These are phyloP conservation scores for Epizoanthus fatuus DNA, from an alignment of 92 coral and sea anemone species.

Conservation along the genomic window DNA sequence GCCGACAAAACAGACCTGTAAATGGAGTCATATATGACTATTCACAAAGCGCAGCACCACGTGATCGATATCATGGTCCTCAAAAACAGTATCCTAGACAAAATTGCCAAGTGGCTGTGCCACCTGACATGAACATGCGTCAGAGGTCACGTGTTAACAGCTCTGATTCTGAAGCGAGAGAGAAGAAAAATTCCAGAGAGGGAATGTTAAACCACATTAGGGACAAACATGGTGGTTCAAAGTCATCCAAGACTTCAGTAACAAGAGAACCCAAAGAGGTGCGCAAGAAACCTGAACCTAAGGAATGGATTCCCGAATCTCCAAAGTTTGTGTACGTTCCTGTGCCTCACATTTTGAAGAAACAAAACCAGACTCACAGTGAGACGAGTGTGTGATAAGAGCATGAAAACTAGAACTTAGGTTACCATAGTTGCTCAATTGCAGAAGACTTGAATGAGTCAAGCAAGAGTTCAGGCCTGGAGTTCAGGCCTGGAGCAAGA, in stretches of 20 bases:
- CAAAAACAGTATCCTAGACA: constrained; percentile 24
- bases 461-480: no score
- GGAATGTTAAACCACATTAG: constrained; percentile 3
- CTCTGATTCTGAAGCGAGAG: constrained; percentile 33
- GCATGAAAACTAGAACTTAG: no score
- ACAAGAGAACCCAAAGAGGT: constrained; percentile 69
- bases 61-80: not conserved
- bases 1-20: constrained; percentile 27
- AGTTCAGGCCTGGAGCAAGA: not conserved
- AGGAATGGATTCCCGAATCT: constrained; percentile 76
- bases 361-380: constrained; percentile 42
- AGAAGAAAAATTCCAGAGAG: constrained; percentile 24
- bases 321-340: constrained; percentile 87
- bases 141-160: constrained; percentile 33
- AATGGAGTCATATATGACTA: constrained; percentile 46
- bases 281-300: constrained; percentile 87
- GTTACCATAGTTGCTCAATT: no score
- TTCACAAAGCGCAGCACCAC: constrained; percentile 26
- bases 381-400: constrained; percentile 81
- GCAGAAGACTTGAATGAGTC: no score
- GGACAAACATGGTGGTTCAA: constrained; percentile 1
- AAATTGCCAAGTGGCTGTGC: constrained; percentile 7
- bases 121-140: constrained; percentile 14
- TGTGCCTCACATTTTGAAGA: constrained; percentile 79
- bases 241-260: constrained; percentile 63